Evolutionary conservation across 2,888 invertebrate species (phyloP).

Genomic region (Ornithoptera alexandrae): DNA sequence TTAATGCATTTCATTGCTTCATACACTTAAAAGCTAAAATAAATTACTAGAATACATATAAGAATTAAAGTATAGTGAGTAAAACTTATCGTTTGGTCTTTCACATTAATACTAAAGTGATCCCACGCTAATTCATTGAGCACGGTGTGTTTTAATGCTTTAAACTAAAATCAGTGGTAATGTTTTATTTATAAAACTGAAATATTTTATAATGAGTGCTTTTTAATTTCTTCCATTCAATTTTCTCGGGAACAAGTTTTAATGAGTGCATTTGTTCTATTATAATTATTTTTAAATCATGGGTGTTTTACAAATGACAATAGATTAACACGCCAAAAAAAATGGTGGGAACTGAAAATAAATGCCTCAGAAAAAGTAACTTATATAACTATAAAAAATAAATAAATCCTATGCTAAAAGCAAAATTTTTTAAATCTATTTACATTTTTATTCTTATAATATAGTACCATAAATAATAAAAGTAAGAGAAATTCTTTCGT

Average conservation of each 20-base stretch:
- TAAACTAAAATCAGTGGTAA: constrained; percentile 4
- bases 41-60: constrained; percentile 38
- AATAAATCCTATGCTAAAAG: constrained; percentile 42
- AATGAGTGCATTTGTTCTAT: not conserved
- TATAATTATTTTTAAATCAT: not conserved
- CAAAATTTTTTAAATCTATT: constrained; percentile 38
- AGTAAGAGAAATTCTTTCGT: constrained; percentile 22
- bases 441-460: constrained; percentile 39
- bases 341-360: constrained; percentile 59
- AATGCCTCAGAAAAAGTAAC: constrained; percentile 47
- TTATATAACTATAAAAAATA: constrained; percentile 48
- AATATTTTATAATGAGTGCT: too few species aligned
- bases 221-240: too few species aligned
- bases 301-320: not conserved
- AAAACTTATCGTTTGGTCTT: constrained; percentile 64
- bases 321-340: constrained; percentile 30
- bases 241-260: too few species aligned
- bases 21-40: constrained; percentile 26
- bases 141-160: constrained; percentile 11
- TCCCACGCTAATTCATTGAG: constrained; percentile 38
- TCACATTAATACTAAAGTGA: constrained; percentile 59
- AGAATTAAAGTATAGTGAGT: constrained; percentile 33
- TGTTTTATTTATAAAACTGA: not conserved
- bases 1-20: constrained; percentile 20
- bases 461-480: constrained; percentile 25